Conservation (phyloP, 2,113 vertebrate genomes). For the Raja brachyura region DNA sequence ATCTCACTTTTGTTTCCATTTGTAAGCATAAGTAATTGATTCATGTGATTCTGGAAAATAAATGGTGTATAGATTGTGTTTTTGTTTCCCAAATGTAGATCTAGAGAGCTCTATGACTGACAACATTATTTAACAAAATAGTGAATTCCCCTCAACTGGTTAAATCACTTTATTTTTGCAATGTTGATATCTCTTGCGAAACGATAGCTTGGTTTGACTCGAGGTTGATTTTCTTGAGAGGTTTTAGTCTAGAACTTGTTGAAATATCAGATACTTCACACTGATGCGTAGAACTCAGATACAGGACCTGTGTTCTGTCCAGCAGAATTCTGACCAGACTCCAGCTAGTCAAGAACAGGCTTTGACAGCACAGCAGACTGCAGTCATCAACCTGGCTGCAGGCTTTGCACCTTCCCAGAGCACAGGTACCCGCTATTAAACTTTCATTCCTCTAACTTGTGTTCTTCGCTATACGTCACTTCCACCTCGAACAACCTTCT, state of each 20-base stretch:
- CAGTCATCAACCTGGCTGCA: slow-evolving; percentile 84
- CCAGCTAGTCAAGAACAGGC: slow-evolving; percentile 69
- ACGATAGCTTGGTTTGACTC: too few species aligned
- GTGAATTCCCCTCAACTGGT: not conserved
- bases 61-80: not conserved
- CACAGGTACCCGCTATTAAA: slow-evolving; percentile 56
- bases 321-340: slow-evolving; percentile 73
- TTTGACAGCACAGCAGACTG: slow-evolving; percentile 82
- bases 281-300: slow-evolving; percentile 22
- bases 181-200: not conserved
- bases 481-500: not conserved
- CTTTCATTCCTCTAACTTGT: not conserved
- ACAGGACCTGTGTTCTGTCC: slow-evolving; percentile 46
- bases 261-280: slow-evolving; percentile 12
- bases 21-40: not conserved
- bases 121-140: not conserved
- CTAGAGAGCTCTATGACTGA: not conserved
- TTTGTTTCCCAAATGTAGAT: not conserved
- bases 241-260: slow-evolving; percentile 5
- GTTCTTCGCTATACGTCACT: not conserved
- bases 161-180: not conserved
- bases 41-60: not conserved
- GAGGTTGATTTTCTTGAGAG: not conserved
- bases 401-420: slow-evolving; percentile 84
- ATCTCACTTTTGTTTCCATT: not conserved